phyloP scores from a whole-genome alignment of 2,888 invertebrate genomes.

The Cerceris rybyensis region DNA sequence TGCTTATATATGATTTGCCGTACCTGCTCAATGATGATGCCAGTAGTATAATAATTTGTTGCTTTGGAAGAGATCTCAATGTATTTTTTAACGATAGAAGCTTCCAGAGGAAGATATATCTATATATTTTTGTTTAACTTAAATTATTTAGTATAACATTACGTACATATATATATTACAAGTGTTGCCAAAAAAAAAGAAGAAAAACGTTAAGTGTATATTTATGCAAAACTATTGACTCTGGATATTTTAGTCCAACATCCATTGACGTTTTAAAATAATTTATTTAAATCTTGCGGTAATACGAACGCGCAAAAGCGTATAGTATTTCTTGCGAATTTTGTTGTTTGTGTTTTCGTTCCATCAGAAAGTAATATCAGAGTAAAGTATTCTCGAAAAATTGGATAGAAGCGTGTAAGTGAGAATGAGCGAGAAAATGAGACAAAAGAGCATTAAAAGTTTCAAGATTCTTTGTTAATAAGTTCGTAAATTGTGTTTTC shows the following conservation, averaged over 20 bases:
- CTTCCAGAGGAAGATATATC: too few species aligned
- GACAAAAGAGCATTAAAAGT: too few species aligned
- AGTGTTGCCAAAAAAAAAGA: not conserved
- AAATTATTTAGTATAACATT: not conserved
- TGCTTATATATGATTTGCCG: slow-evolving; percentile 73
- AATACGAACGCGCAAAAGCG: not conserved
- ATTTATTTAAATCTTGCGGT: slow-evolving; percentile 1
- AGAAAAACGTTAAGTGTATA: not conserved
- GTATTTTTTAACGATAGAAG: not conserved
- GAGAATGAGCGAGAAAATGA: too few species aligned
- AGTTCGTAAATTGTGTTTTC: too few species aligned
- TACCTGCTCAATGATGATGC: slow-evolving; percentile 69
- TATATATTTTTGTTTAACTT: not conserved
- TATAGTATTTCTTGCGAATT: not conserved
- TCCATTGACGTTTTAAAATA: not conserved
- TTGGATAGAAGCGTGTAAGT: too few species aligned
- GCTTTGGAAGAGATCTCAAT: not conserved
- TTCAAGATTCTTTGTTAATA: too few species aligned
- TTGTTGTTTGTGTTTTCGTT: not conserved
- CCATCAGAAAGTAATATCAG: not conserved
- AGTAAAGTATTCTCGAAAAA: too few species aligned
- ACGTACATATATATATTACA: not conserved
- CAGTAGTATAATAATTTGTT: slow-evolving; percentile 55
- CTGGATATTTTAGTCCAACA: slow-evolving; percentile 10
- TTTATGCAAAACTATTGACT: not conserved